phyloP scores from a whole-genome alignment of 2,888 invertebrate species.

The Ariolimax columbianus region DNA sequence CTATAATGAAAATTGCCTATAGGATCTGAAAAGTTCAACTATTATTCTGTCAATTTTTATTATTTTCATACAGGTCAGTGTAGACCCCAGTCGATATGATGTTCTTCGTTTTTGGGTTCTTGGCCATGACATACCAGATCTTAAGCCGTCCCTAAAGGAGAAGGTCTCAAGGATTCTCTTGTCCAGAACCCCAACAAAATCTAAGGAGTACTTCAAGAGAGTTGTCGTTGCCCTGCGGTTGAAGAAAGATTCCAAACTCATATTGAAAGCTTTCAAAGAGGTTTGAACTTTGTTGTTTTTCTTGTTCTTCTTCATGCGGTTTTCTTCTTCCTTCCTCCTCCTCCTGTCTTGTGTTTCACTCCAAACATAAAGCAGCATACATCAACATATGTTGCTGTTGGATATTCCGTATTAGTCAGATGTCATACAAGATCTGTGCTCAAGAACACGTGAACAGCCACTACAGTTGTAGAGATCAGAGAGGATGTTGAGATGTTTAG shows the following conservation, averaged over 20 bases:
- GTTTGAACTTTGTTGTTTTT: constrained; percentile 16
- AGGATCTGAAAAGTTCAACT: too few species aligned
- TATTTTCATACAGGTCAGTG: constrained; percentile 69
- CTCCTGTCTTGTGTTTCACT: too few species aligned
- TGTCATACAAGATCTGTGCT: too few species aligned
- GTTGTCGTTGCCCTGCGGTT: constrained; percentile 76
- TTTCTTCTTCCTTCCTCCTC: background rate
- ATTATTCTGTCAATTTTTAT: background rate
- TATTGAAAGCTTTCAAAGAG: constrained; percentile 78
- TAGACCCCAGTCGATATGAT: constrained; percentile 74
- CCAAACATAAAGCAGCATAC: too few species aligned
- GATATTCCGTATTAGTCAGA: too few species aligned
- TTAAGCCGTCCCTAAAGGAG: constrained; percentile 55
- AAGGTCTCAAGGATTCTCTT: constrained; percentile 50
- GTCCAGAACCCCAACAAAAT: constrained; percentile 53
- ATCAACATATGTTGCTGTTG: too few species aligned
- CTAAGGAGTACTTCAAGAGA: constrained; percentile 74
- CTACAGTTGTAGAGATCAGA: too few species aligned
- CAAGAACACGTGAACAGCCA: too few species aligned
- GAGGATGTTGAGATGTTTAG: too few species aligned
- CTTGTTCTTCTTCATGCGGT: background rate
- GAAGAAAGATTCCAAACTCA: constrained; percentile 75
- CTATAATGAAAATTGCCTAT: too few species aligned
- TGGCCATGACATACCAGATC: constrained; percentile 71
- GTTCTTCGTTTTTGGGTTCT: constrained; percentile 76